A percentile compares a stretch with the other conserved stretches of the same genome.
Evolutionary conservation across 2,797 vertebrate species (phyloP).

Genomic region (Sebastes vulpes): DNA sequence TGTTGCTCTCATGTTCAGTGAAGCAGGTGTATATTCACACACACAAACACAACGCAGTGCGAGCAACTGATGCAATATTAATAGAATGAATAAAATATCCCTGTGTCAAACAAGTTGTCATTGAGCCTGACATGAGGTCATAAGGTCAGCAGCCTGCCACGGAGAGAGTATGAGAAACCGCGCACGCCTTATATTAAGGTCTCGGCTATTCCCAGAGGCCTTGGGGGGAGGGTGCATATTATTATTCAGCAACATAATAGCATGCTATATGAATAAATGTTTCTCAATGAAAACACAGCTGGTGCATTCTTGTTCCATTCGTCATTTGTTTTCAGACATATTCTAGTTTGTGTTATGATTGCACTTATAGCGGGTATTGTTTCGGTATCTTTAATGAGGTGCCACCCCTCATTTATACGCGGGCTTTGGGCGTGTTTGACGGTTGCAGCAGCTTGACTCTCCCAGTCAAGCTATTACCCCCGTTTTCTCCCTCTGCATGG

Average conservation of each 20-base stretch:
- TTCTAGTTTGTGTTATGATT: slow-evolving; percentile 4
- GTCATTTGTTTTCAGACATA: slow-evolving; percentile 8
- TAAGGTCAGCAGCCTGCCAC: slow-evolving; percentile 55
- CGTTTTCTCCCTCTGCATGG: slow-evolving; percentile 22
- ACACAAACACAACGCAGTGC: slow-evolving; percentile 24
- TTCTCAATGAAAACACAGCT: slow-evolving; percentile 44
- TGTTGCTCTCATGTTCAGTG: slow-evolving; percentile 4
- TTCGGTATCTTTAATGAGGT: slow-evolving; percentile 31
- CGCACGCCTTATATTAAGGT: slow-evolving; percentile 52
- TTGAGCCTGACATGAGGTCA: slow-evolving; percentile 65
- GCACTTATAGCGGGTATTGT: slow-evolving; percentile 11
- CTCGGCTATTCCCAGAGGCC: slow-evolving; percentile 36
- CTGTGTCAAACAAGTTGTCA: slow-evolving; percentile 61
- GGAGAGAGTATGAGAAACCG: slow-evolving; percentile 42
- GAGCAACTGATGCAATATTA: slow-evolving; percentile 63
- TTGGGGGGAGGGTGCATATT: slow-evolving; percentile 15
- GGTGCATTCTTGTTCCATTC: slow-evolving; percentile 3
- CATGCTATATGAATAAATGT: slow-evolving; percentile 51
- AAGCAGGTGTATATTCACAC: slow-evolving; percentile 16
- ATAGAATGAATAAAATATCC: slow-evolving; percentile 74
- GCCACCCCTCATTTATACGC: slow-evolving; percentile 20
- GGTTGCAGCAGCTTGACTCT: slow-evolving; percentile 11
- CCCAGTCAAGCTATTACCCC: slow-evolving; percentile 26
- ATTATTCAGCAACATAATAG: slow-evolving; percentile 50
- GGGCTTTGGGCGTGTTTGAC: slow-evolving; percentile 1